Conservation (phyloP, 2,113 vertebrate species). For the Crypturellus undulatus region DNA sequence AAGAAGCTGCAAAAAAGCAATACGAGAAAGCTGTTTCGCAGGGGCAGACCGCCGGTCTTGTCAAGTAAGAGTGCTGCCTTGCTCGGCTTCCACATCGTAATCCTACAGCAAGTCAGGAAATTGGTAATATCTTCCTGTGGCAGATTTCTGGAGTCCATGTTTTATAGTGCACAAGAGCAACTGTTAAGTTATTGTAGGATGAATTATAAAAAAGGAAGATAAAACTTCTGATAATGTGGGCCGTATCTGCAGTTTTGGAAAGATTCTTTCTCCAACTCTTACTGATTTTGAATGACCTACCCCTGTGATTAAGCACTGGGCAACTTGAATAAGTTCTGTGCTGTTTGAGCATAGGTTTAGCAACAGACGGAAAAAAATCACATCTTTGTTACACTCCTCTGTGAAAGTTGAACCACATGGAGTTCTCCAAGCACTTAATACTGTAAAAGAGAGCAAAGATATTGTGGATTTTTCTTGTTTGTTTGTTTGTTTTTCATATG, state of each 20-base stretch:
- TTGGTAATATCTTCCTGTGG: background rate
- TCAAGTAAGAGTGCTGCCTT: conserved; percentile 82
- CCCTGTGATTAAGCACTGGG: background rate
- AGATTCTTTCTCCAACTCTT: background rate
- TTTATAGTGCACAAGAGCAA: background rate
- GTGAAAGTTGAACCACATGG: background rate
- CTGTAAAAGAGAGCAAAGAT: background rate
- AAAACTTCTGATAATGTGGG: background rate
- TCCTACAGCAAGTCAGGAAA: background rate
- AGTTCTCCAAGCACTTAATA: background rate
- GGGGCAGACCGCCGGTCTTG: conserved; percentile 90
- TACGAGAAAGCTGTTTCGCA: conserved; percentile 88
- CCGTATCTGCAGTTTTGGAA: background rate
- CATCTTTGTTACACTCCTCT: background rate
- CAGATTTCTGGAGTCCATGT: background rate
- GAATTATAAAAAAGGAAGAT: background rate
- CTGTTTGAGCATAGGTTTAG: background rate
- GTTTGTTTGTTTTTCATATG: background rate
- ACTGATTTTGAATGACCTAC: background rate
- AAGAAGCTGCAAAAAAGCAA: conserved; percentile 87
- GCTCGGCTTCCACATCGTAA: background rate
- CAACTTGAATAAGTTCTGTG: background rate
- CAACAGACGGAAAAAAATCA: background rate
- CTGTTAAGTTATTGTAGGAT: background rate
- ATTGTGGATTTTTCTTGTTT: background rate